Evolutionary conservation across 1,140 invertebrate genomes (phyloP).

Genomic region (Diachasma alloeum): DNA sequence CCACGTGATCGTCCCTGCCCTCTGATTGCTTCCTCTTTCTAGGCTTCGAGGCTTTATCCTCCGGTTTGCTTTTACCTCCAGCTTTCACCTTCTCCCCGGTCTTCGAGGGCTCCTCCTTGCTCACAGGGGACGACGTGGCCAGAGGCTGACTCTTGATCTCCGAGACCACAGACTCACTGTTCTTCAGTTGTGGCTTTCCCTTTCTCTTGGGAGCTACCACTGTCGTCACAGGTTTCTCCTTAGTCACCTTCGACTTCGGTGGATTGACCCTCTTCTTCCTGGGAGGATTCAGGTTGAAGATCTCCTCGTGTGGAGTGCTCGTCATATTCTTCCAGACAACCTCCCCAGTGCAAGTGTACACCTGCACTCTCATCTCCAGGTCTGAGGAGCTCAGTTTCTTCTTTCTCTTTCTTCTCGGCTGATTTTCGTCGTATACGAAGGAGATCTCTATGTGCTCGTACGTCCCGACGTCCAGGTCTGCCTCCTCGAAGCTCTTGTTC

Average conservation of each 20-base stretch:
- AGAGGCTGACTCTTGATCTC: constrained; percentile 5
- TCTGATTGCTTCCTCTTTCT: constrained; percentile 28
- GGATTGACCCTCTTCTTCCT: constrained; percentile 31
- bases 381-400: constrained; percentile 45
- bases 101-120: not conserved
- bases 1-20: constrained; percentile 25
- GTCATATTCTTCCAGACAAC: constrained; percentile 32
- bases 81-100: constrained; percentile 28
- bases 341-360: constrained; percentile 37
- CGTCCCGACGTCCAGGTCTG: not conserved
- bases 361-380: constrained; percentile 37
- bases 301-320: constrained; percentile 45
- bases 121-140: constrained; percentile 18
- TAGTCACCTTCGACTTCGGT: not conserved
- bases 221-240: constrained; percentile 20
- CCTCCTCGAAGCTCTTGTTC: constrained; percentile 42
- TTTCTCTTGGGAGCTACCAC: not conserved
- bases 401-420: constrained; percentile 41
- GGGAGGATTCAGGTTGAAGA: constrained; percentile 48
- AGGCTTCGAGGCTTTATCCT: not conserved
- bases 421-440: constrained; percentile 51
- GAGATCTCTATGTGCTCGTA: constrained; percentile 32
- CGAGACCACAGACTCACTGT: not conserved
- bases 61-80: not conserved
- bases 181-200: not conserved